Evolutionary conservation across 1,140 invertebrate species (phyloP).

Genomic region (Lethocerus indicus): DNA sequence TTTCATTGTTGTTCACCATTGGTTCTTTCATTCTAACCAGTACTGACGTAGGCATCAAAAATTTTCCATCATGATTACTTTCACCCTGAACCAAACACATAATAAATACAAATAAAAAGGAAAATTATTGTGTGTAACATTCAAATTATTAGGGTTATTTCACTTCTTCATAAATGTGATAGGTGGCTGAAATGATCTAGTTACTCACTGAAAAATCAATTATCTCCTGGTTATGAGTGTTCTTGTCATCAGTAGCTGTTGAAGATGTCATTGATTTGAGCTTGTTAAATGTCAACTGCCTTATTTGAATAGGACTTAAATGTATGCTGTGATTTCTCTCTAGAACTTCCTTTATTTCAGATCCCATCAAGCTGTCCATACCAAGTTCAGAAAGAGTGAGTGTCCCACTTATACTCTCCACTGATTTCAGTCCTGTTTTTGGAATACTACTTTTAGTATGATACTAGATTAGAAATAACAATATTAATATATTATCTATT

Average conservation of each 20-base stretch:
- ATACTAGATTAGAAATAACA: not conserved
- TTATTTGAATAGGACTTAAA: conserved; percentile 77
- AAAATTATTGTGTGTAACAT: not conserved
- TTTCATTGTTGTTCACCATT: conserved; percentile 25
- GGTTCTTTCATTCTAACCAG: conserved; percentile 37
- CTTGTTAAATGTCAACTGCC: conserved; percentile 55
- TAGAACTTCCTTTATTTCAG: conserved; percentile 92
- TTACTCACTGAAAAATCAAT: not conserved
- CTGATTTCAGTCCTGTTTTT: conserved; percentile 49
- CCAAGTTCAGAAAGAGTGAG: conserved; percentile 78
- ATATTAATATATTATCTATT: not conserved
- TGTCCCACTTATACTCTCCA: conserved; percentile 49
- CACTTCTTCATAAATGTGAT: not conserved
- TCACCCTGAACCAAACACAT: conserved; percentile 29
- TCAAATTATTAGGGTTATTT: not conserved
- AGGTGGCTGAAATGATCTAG: not conserved
- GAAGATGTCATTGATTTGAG: conserved; percentile 40
- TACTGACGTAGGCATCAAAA: conserved; percentile 44
- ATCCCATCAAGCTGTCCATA: conserved; percentile 95
- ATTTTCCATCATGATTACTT: conserved; percentile 19
- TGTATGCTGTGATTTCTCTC: conserved; percentile 83
- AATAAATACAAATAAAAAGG: conserved; percentile 9
- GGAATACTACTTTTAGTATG: not conserved
- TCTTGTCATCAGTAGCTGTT: not conserved
- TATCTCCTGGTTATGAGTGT: not conserved